These are phyloP conservation scores for Nasonia oneida DNA, from an alignment of 2,888 invertebrate genomes.

Conservation along the genomic window DNA sequence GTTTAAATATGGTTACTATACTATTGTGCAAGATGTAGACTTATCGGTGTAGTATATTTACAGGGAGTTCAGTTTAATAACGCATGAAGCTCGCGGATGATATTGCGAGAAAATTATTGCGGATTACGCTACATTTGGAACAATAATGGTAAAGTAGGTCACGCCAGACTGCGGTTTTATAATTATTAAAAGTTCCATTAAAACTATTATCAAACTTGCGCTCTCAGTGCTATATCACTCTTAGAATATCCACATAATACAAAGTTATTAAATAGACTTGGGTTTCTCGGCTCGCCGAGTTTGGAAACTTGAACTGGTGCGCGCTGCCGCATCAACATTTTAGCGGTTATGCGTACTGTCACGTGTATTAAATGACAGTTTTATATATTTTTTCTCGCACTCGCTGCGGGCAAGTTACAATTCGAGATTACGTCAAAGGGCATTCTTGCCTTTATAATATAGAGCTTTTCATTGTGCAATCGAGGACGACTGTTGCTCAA, in stretches of 20 bases:
- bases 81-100: neutral
- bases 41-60: no score
- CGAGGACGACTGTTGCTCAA: neutral
- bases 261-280: no score
- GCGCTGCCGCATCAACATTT: no score
- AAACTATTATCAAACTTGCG: neutral
- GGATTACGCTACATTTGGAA: conserved; percentile 24
- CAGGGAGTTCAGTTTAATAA: neutral
- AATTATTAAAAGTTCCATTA: conserved; percentile 51
- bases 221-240: no score
- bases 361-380: no score
- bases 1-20: neutral
- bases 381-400: no score
- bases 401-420: no score
- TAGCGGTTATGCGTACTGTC: no score
- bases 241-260: no score
- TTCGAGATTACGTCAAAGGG: no score
- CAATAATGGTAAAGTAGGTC: conserved; percentile 21
- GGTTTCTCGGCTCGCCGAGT: no score
- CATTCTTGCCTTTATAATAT: neutral
- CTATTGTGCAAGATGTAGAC: no score
- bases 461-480: neutral
- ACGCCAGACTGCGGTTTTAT: conserved; percentile 30
- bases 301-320: neutral
- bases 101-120: neutral